Base-by-base conservation (phyloP, 1,140 invertebrate species). In the Neomicropteryx cornuta region DNA sequence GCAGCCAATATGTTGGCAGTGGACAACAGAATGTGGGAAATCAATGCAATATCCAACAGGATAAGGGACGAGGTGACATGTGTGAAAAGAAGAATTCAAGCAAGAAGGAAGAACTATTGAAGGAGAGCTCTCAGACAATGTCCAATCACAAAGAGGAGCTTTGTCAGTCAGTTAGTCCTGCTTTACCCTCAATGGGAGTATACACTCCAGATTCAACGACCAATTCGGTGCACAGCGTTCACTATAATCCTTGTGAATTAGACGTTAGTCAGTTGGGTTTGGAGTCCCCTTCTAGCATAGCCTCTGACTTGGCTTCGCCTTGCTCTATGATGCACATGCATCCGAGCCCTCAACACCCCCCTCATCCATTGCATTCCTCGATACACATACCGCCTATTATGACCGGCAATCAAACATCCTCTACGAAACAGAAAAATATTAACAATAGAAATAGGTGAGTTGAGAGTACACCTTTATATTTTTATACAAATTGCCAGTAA, bases 271-370 rank as follows among this genome's bases (percentile, higher is more conserved):
- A 89, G 51, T 57, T 91, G 18, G 84, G 82, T 3, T 61, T 92
- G 35, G 87, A 91, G 51, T 91, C 88, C 0, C 87, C 88, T 0
- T 80, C 84, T 0, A 87, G 85, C 16, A 90, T 92, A 38, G 80
- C 83, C 0, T 87, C 84, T 22, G 85, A 91, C 56, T 73, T 91
- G 51, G 78, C 81, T 2, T 81, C 79, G 11, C 82, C 83, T 33
- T 81, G 80, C 51, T 77, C 81, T 36, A 63, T 46, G 75, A 78
- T 46, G 79, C 83, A 61, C 52, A 75, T 53, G 68, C 72, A 47
- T 56, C 62, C 66, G 22, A 73, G 73, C 21, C 70, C 71, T 11
- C 52, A 71, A 50, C 58, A 72, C 53, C 64, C 59, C 41, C 58
- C 58, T 20, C 72, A 74, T 55, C 73, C 69, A 48, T 71, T 70